Evolutionary conservation across 2,888 invertebrate genomes (phyloP).

Genomic region (Lepidonotus clava): DNA sequence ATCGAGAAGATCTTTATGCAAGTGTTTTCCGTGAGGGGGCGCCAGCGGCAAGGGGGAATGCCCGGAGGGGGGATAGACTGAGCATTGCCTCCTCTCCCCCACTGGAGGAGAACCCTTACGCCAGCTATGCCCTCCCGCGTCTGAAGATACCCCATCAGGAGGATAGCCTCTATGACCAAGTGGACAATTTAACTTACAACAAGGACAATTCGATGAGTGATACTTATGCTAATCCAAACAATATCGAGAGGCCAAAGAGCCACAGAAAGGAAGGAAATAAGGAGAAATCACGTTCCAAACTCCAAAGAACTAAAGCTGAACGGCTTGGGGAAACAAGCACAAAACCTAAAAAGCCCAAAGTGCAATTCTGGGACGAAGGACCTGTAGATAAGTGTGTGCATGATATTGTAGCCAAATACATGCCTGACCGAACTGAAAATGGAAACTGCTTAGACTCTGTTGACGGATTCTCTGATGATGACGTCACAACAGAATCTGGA

Average conservation of each 20-base stretch:
- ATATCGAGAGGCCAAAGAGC: neutral
- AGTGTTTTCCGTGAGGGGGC: neutral
- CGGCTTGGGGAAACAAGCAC: neutral
- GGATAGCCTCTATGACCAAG: neutral
- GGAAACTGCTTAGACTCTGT: neutral
- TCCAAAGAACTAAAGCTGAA: conserved; percentile 27
- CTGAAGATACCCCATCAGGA: neutral
- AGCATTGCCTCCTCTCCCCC: neutral
- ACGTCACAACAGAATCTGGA: conserved; percentile 24
- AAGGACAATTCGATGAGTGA: neutral
- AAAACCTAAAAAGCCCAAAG: conserved; percentile 15
- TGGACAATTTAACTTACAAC: neutral
- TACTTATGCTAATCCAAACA: neutral
- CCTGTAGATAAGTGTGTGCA: conserved; percentile 48
- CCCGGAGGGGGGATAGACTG: neutral
- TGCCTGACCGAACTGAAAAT: conserved; percentile 30
- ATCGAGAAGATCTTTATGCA: conserved; percentile 1
- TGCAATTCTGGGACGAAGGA: conserved; percentile 50
- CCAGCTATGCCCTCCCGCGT: neutral
- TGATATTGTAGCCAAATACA: conserved; percentile 41
- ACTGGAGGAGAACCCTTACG: neutral
- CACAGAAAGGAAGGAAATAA: neutral
- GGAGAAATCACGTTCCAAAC: neutral
- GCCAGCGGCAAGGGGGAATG: neutral
- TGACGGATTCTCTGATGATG: conserved; percentile 25